Evolutionary conservation across 2,797 vertebrate genomes (phyloP), one percentile per base, ranked within the genome.

Genomic region (Oophaga sylvatica): DNA sequence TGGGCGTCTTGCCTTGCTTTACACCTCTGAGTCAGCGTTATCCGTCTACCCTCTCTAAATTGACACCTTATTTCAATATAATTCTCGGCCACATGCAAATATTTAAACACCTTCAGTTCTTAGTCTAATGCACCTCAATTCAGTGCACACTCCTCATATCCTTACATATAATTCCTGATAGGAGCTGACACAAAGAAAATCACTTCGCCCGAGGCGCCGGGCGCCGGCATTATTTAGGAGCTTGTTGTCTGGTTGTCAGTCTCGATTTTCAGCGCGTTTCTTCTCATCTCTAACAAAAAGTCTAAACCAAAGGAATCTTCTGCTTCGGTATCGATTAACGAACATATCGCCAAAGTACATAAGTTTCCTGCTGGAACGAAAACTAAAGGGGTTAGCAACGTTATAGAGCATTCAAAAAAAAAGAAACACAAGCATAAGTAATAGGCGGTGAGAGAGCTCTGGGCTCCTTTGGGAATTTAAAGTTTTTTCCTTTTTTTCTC

Each of bases 271-370:
- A 90, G 88, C 87, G 60, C 87, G 60, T 87, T 90, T 86, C 90
- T 89, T 79, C 82, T 81, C 8, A 83, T 92, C 91, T 91, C 92
- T 91, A 92, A 94, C 93, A 94, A 94, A 41, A 84, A 95, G 83
- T 93, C 65, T 92, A 94, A 95, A 90, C 92, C 81, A 90, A 87
- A 81, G 86, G 87, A 89, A 91, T 92, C 11, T 80, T 79, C 81
- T 86, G 79, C 87, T 91, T 91, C 62, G 89, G 90, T 91, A 92
- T 93, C 94, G 91, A 93, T 95, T 95, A 95, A 95, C 91, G 90
- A 76, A 83, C 87, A 68, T 20, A 89, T 86, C 91, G 93, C 91
- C 19, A 89, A 91, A 86, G 91, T 62, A 16, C 12, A 5, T 26
- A 1, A 19, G 57, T 22, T 29, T 41, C 29, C 29, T 60, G 6